phyloP scores from a whole-genome alignment of 2,888 invertebrate genomes.

The Patella caerulea region DNA sequence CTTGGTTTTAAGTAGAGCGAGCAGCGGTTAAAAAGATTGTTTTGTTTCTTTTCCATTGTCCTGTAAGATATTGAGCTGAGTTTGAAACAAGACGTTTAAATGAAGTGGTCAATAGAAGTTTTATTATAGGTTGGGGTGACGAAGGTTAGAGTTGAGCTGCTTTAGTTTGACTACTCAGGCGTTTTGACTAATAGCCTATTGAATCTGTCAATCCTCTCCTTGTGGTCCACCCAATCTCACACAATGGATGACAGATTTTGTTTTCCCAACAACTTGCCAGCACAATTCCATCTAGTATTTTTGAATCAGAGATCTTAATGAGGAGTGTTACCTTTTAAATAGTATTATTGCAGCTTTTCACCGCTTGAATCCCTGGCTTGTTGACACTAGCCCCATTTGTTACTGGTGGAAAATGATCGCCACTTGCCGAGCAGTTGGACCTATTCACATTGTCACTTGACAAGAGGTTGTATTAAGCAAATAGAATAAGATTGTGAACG shows the following conservation, averaged over 20 bases:
- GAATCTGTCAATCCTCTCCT: slow-evolving; percentile 27
- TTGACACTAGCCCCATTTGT: slow-evolving; percentile 16
- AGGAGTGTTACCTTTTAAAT: slow-evolving; percentile 24
- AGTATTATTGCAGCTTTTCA: slow-evolving; percentile 27
- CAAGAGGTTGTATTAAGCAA: slow-evolving; percentile 20
- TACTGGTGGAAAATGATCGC: slow-evolving; percentile 24
- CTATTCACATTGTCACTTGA: slow-evolving; percentile 20
- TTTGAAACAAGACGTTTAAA: too few species aligned
- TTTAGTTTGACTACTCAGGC: slow-evolving; percentile 1
- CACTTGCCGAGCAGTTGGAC: slow-evolving; percentile 25
- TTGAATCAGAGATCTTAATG: slow-evolving; percentile 26
- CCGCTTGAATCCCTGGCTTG: slow-evolving; percentile 12
- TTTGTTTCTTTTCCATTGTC: too few species aligned
- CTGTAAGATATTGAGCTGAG: too few species aligned
- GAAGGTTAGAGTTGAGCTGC: slow-evolving; percentile 20
- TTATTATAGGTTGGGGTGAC: slow-evolving; percentile 26
- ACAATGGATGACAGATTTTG: slow-evolving; percentile 27
- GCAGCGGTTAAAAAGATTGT: too few species aligned
- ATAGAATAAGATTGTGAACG: slow-evolving; percentile 18
- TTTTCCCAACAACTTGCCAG: slow-evolving; percentile 25
- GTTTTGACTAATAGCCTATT: slow-evolving; percentile 33
- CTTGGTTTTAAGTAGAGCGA: not conserved
- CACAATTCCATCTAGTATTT: slow-evolving; percentile 26
- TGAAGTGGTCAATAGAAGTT: slow-evolving; percentile 25
- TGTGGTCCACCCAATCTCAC: slow-evolving; percentile 15